phyloP scores from a whole-genome alignment of 23 tunicate genomes.

The Oikopleura dioica region DNA sequence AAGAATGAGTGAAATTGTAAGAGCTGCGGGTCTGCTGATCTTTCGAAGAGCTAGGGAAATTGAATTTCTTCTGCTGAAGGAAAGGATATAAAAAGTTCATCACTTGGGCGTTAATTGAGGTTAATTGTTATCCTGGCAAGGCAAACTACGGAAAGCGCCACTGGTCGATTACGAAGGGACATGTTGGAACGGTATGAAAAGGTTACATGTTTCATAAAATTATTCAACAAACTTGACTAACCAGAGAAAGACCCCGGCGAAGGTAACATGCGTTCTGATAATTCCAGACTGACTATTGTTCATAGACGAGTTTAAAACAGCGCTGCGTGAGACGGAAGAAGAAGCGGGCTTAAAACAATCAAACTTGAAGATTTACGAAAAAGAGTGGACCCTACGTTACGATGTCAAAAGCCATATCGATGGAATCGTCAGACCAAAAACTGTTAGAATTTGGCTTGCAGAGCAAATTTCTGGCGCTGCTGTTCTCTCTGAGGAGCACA shows the following conservation, averaged over 20 bases:
- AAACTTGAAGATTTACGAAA: neutral
- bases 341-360: neutral
- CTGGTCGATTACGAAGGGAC: neutral
- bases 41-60: too few relatives aligned
- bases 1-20: too few relatives aligned
- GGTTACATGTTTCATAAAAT: neutral
- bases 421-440: neutral
- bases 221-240: neutral
- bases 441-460: neutral
- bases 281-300: too few relatives aligned
- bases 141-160: neutral
- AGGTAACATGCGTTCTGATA: too few relatives aligned
- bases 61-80: too few relatives aligned
- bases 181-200: neutral
- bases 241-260: neutral
- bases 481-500: neutral
- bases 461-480: neutral
- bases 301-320: too few relatives aligned
- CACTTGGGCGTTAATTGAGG: too few relatives aligned
- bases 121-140: neutral
- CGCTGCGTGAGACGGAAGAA: neutral
- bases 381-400: neutral
- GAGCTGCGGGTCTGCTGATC: too few relatives aligned
- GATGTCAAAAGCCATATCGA: neutral
- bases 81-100: too few relatives aligned